Conservation (phyloP, 2,113 vertebrate species). For the Dasyornis broadbenti region DNA sequence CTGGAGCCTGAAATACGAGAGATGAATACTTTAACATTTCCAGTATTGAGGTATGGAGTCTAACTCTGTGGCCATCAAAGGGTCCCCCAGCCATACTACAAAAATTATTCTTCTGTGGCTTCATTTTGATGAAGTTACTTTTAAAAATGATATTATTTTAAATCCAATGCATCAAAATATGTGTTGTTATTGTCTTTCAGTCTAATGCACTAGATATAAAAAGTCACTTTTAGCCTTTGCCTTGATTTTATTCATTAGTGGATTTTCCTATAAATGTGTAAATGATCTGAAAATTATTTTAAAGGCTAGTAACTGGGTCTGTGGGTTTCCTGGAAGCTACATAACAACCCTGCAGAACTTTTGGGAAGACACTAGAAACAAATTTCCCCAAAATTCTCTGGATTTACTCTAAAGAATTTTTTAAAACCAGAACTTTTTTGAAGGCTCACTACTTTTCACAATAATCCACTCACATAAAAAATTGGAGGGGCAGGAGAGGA, state of each 20-base stretch:
- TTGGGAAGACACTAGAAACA: not conserved
- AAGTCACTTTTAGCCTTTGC: not conserved
- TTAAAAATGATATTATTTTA: not conserved
- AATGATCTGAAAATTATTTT: not conserved
- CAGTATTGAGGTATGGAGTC: not conserved
- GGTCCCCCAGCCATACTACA: not conserved
- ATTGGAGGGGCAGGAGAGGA: rapidly evolving
- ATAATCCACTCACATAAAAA: not conserved
- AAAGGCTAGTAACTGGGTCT: not conserved
- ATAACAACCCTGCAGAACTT: not conserved
- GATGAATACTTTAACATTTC: not conserved
- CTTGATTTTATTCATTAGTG: not conserved
- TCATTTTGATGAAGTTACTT: not conserved
- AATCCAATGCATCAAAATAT: not conserved
- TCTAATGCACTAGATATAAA: not conserved
- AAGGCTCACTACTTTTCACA: not conserved
- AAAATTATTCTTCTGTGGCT: not conserved
- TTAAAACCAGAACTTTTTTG: not conserved
- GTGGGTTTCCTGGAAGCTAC: not conserved
- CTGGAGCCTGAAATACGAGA: not conserved
- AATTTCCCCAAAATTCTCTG: not conserved
- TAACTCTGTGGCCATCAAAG: not conserved
- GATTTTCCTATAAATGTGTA: not conserved
- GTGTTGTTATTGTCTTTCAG: not conserved
- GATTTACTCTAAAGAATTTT: not conserved